Evolutionary conservation across 2,113 vertebrate species (phyloP), one percentile per base, ranked within the genome.

Genomic region (Halichoeres trimaculatus): DNA sequence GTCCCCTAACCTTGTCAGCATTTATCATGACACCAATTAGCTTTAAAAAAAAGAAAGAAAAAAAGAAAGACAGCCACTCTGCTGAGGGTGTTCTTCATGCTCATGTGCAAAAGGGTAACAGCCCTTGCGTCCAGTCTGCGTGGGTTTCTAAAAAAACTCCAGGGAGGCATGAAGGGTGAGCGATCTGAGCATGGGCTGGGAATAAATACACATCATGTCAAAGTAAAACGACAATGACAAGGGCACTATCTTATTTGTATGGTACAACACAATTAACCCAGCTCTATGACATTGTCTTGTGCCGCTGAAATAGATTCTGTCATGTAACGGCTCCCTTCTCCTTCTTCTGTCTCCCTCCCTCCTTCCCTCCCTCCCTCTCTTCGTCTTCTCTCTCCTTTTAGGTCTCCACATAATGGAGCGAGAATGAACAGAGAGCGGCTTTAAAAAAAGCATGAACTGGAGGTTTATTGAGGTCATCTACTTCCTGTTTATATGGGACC

Each of bases 391-490:
- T 79, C 24, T 88, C 78, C 87, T 70, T 35, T 54, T 90, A 99
- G 97, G 98, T 97, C 97, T 97, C 98, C 97, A 95, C 94, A 98
- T 94, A 96, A 99, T 99, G 98, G 97, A 99, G 97, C 96, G 96
- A 99, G 97, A 99, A 99, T 99, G 98, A 99, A 95, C 97, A 96
- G 96, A 95, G 95, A 96, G 95, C 96, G 96, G 97, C 96, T 96
- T 95, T 96, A 96, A 95, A 97, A 97, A 97, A 99, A 99, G 97
- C 97, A 99, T 99, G 98, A 98, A 98, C 98, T 99, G 98, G 97
- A 98, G 98, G 96, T 95, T 97, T 96, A 96, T 96, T 98, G 96
- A 98, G 97, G 96, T 99, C 95, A 97, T 98, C 96, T 99, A 96
- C 96, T 96, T 99, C 96, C 98, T 99, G 96, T 98, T 99, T 98